Evolutionary conservation across 92 coral and sea anemone genomes (phyloP).

Genomic region (Zoanthus sansibaricus): DNA sequence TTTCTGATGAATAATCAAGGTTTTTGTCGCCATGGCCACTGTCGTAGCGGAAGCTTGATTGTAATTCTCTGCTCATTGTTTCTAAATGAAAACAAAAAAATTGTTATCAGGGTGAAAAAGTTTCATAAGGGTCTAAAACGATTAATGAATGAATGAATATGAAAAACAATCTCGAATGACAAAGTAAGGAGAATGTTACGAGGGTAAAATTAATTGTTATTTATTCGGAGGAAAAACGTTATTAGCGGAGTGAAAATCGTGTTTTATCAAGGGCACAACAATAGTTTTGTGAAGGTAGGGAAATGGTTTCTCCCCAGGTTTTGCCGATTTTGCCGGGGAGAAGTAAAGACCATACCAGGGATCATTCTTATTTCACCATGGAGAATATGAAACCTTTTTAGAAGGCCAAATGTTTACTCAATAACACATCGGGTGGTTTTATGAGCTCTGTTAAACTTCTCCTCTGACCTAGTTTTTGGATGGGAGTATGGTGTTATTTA

Average conservation of each 20-base stretch:
- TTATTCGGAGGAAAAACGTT: too few relatives aligned
- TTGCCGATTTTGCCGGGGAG: too few relatives aligned
- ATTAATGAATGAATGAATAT: too few relatives aligned
- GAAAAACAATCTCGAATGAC: too few relatives aligned
- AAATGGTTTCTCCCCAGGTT: too few relatives aligned
- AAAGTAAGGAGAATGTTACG: too few relatives aligned
- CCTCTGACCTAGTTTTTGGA: conserved; percentile 52
- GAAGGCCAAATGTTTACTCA: conserved; percentile 67
- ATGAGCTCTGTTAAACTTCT: conserved; percentile 50
- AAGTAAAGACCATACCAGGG: neutral
- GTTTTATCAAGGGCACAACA: too few relatives aligned
- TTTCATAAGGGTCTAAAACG: too few relatives aligned
- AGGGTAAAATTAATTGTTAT: too few relatives aligned
- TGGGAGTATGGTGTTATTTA: conserved; percentile 65
- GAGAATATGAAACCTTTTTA: conserved; percentile 30
- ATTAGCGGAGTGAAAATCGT: too few relatives aligned
- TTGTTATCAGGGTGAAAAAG: too few relatives aligned
- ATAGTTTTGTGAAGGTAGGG: too few relatives aligned
- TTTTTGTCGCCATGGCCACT: neutral
- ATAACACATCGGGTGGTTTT: conserved; percentile 62
- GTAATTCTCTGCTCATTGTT: conserved; percentile 12
- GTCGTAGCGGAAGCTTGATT: neutral
- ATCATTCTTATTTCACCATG: conserved; percentile 13
- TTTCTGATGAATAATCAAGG: neutral
- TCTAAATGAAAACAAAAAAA: neutral